Base-by-base conservation (phyloP, 2,113 vertebrate species). In the Chascanopsetta lugubris region DNA sequence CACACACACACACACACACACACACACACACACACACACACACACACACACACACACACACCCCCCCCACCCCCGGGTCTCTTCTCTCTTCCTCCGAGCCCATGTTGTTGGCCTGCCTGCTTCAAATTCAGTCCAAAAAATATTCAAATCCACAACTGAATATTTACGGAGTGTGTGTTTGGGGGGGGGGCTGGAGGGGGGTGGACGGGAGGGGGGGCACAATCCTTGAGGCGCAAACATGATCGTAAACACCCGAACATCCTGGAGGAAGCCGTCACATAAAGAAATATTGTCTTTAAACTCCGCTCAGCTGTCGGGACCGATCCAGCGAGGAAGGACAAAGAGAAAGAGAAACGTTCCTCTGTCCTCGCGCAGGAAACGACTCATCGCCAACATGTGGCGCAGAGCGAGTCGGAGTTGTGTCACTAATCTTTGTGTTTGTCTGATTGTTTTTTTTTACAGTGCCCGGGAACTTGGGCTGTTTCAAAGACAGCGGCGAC, bases 391-490 rank as follows among this genome's bases (percentile, higher is more conserved):
- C 36, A 43, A 15, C 25, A 10, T 43, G 30, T 42, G 15, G 57
- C 43, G 8, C 38, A 17, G 38, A 42, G 6, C 8, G 38, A 13
- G n/a, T 18, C 11, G 2, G 42, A 49, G 20, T 36, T 20, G 10
- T 34, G 15, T 30, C 13, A 25, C 12, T 66, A 3, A 47, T 57
- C 0, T 2, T 42, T 20, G 42, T 10, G 36, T 58, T n/a, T 21
- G 18, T 4, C 21, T 38, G n/a, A 61, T n/a, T 0, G 54, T 59
- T 6, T 74, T 59, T 69, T 74, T 61, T 45, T 77, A 60, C 88
- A 98, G 97, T 98, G 97, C 97, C 97, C 2, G 97, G 97, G n/a
- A 97, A 97, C 77, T 83, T 98, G 11, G 97, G 97, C 50, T 99
- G 97, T 85, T 99, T 95, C 89, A 96, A 93, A 83, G 97, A 98